Base-by-base conservation (phyloP, 1,140 invertebrate species). In the Drosophila suzukii region DNA sequence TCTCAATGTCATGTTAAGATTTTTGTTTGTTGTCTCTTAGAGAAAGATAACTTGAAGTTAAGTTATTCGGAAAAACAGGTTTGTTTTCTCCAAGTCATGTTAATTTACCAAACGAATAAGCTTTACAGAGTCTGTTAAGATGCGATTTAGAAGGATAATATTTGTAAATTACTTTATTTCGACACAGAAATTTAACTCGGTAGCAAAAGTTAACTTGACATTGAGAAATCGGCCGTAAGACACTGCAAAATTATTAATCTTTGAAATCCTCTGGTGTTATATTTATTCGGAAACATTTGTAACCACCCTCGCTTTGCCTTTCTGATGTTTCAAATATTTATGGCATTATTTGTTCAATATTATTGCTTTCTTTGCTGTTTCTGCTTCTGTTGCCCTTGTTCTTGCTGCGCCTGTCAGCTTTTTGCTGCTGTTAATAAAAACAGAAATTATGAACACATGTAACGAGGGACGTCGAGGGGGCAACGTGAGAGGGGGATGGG, bases 401-500 rank as follows among this genome's bases (percentile, higher is more conserved):
- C 39, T 34, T n/a, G 36, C 38, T 43, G 70, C 72, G 24, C 32
- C 41, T 27, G 59, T 55, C 61, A 34, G 56, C 47, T 17, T 38
- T 61, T 60, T 54, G 53, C 53, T 46, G 24, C 51, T 74, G 75
- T 80, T 80, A 80, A 74, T 80, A 80, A 80, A 79, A 74, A 44
- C 80, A 59, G 59, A 75, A 82, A 82, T 82, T 83, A 83, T 83
- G 79, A 59, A 62, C 79, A 74, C 50, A 60, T 63, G 68, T 46
- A 63, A 30, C 49, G 49, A 34, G n/a, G 49, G 30, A 8, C 5
- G 50, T 36, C 34, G 15, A 47, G 36, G 12, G 30, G n/a, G n/a
- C 11, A 27, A 5, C 27, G 27, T 15, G 41, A 17, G 3, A 15
- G 41, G 15, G 15, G 12, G 30, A 3, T 41, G 36, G 39, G 30